These are phyloP conservation scores for Platerodrilus igneus DNA, from an alignment of 2,888 invertebrate genomes.

Conservation along the genomic window DNA sequence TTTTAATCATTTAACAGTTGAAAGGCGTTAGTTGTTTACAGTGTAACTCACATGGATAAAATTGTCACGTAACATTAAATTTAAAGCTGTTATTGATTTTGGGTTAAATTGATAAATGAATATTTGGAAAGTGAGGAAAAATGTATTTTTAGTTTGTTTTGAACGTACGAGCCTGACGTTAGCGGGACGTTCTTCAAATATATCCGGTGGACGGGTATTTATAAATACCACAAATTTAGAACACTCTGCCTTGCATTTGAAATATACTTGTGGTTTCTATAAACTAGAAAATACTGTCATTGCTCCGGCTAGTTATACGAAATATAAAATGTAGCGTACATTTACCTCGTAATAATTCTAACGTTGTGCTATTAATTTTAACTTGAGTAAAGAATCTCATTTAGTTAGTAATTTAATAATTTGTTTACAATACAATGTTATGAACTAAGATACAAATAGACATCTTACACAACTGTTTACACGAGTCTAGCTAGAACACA, in stretches of 20 bases:
- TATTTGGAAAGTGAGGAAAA: slow-evolving; percentile 30
- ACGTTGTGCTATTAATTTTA: no score
- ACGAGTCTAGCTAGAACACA: no score
- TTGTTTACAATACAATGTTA: no score
- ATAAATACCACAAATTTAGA: slow-evolving; percentile 43
- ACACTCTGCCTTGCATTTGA: slow-evolving; percentile 39
- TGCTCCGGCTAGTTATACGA: slow-evolving; percentile 12
- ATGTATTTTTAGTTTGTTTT: slow-evolving; percentile 45
- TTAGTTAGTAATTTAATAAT: no score
- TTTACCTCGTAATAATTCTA: no score
- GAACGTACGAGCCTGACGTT: slow-evolving; percentile 41
- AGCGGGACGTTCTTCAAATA: slow-evolving; percentile 44
- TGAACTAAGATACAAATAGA: no score
- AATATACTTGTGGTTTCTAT: slow-evolving; percentile 30
- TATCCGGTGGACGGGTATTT: slow-evolving; percentile 44
- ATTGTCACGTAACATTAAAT: background rate
- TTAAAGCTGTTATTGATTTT: slow-evolving; percentile 14
- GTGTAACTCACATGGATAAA: slow-evolving; percentile 7
- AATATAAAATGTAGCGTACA: slow-evolving; percentile 15
- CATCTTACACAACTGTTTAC: no score
- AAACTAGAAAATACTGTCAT: slow-evolving; percentile 19
- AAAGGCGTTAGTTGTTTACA: no score
- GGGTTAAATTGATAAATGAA: slow-evolving; percentile 12
- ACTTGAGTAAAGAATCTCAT: no score
- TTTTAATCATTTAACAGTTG: no score